phyloP scores from a whole-genome alignment of 2,113 vertebrate genomes.

The Prunella fulvescens region DNA sequence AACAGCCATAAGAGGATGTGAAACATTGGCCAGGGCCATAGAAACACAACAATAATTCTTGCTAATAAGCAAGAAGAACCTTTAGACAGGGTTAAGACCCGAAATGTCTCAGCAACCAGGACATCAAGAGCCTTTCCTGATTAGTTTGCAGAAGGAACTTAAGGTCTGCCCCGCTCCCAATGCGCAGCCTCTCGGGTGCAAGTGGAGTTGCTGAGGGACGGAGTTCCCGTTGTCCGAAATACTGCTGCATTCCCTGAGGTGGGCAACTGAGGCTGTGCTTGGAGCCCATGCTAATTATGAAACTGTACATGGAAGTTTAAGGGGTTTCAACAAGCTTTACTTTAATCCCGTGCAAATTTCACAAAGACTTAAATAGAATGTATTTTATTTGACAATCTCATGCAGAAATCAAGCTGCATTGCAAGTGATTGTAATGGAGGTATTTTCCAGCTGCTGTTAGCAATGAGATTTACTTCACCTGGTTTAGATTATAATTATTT shows the following conservation, averaged over 20 bases:
- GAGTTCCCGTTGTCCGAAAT: background rate
- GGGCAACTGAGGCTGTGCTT: background rate
- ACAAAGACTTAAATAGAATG: background rate
- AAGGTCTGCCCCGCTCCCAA: rapidly evolving
- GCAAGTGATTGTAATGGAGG: background rate
- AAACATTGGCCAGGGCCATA: background rate
- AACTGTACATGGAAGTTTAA: background rate
- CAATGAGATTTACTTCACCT: background rate
- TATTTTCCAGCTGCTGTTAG: background rate
- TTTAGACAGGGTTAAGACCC: background rate
- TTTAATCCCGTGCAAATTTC: background rate
- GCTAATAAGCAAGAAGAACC: background rate
- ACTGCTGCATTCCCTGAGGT: background rate
- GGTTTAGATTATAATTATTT: background rate
- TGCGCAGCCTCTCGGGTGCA: background rate
- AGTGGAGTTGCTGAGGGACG: background rate
- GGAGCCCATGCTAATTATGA: background rate
- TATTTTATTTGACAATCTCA: background rate
- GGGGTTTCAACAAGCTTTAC: background rate
- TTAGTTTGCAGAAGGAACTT: background rate
- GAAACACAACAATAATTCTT: background rate
- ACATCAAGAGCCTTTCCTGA: background rate
- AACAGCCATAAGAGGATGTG: background rate
- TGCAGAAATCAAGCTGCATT: background rate
- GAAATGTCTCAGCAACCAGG: background rate